Evolutionary conservation across 2,113 vertebrate species (phyloP).

Genomic region (Scalopus aquaticus): DNA sequence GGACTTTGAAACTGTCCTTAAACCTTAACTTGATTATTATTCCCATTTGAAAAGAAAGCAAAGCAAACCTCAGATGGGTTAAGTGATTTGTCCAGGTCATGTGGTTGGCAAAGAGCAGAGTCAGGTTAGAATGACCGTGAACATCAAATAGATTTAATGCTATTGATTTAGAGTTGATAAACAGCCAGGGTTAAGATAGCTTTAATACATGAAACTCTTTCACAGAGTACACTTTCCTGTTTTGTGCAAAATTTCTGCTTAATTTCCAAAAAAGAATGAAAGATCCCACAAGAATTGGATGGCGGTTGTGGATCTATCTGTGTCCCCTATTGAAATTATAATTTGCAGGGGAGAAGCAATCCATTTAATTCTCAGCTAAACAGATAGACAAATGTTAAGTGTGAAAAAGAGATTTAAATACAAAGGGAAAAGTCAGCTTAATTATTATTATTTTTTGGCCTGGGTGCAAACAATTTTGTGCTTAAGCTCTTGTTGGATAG

Average conservation of each 20-base stretch:
- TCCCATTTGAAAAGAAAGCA: background rate
- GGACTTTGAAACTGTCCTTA: background rate
- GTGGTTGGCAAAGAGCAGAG: background rate
- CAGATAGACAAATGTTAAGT: background rate
- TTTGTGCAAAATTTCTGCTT: conserved; percentile 27
- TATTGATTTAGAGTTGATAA: background rate
- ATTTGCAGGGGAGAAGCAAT: background rate
- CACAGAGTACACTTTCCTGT: background rate
- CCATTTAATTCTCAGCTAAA: conserved; percentile 19
- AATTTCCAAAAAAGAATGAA: background rate
- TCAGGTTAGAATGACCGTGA: background rate
- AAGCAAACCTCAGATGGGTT: background rate
- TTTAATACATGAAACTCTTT: background rate
- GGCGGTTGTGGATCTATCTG: background rate
- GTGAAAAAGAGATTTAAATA: conserved; percentile 40
- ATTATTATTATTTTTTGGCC: conserved; percentile 48
- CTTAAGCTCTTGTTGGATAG: conserved; percentile 31
- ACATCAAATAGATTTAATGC: background rate
- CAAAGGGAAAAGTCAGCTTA: background rate
- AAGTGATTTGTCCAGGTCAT: background rate
- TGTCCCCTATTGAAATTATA: background rate
- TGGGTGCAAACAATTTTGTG: conserved; percentile 15
- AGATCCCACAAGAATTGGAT: background rate
- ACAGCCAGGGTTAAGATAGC: background rate
- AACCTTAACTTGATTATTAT: background rate